Conservation (phyloP, 2,113 vertebrate species). For the Neodon shergylaensis region DNA sequence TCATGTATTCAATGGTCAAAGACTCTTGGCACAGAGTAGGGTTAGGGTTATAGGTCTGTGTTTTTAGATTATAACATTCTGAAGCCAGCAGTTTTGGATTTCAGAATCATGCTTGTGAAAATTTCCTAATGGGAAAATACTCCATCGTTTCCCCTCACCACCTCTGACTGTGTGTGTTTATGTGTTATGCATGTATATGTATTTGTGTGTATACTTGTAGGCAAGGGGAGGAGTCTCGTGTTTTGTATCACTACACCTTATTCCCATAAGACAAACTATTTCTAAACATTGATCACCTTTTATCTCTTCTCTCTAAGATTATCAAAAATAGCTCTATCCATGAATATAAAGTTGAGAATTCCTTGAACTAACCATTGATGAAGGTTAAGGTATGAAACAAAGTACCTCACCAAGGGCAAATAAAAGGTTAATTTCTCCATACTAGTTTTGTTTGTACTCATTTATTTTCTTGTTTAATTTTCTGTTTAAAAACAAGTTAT, state of each 20-base stretch:
- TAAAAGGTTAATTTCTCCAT: not conserved
- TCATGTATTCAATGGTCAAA: not conserved
- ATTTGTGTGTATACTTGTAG: no score
- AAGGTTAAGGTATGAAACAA: slow-evolving; percentile 25
- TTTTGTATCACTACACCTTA: no score
- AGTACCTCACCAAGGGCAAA: not conserved
- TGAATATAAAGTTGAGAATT: not conserved
- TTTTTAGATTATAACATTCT: not conserved
- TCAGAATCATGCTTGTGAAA: not conserved
- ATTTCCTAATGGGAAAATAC: not conserved
- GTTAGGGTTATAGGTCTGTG: not conserved
- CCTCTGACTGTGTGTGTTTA: not conserved
- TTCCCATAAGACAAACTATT: not conserved
- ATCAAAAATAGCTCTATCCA: slow-evolving; percentile 24
- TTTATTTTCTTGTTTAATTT: slow-evolving; percentile 26
- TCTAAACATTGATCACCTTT: not conserved
- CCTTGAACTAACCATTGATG: not conserved
- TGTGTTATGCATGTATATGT: not conserved
- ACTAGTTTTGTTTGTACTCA: not conserved
- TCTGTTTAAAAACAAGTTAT: not conserved
- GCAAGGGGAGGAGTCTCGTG: not conserved
- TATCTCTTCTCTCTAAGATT: not conserved
- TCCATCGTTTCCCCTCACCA: not conserved
- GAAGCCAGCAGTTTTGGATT: not conserved
- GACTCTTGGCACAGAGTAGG: not conserved